These are phyloP conservation scores for Deroplatys truncata DNA, from an alignment of 2,888 invertebrate species.

Conservation along the genomic window DNA sequence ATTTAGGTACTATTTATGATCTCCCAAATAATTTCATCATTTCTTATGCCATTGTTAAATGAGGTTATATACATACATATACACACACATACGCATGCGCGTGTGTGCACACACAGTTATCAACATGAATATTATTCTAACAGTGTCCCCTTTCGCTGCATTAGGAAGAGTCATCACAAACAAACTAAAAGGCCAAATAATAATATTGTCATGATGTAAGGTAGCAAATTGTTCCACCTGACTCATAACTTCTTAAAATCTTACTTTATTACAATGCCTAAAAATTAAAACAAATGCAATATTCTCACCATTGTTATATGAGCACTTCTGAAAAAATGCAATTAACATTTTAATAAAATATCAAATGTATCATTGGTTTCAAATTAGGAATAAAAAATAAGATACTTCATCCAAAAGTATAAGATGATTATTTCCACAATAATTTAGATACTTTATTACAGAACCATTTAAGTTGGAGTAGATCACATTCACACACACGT, in stretches of 20 bases:
- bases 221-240: neutral
- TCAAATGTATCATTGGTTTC: neutral
- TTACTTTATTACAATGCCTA: neutral
- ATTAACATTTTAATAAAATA: neutral
- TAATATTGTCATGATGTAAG: neutral
- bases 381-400: neutral
- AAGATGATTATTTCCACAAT: neutral
- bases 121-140: neutral
- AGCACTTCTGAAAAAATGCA: neutral
- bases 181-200: neutral
- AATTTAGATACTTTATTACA: neutral
- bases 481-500: neutral
- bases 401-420: neutral
- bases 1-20: neutral
- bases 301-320: neutral
- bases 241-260: neutral
- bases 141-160: neutral
- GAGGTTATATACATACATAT: neutral
- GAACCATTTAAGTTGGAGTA: neutral
- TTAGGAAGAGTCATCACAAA: neutral
- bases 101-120: neutral
- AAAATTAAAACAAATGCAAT: neutral
- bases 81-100: neutral
- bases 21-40: neutral
- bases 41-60: neutral